Conservation (phyloP, 2,113 vertebrate species). For the Oplegnathus fasciatus region DNA sequence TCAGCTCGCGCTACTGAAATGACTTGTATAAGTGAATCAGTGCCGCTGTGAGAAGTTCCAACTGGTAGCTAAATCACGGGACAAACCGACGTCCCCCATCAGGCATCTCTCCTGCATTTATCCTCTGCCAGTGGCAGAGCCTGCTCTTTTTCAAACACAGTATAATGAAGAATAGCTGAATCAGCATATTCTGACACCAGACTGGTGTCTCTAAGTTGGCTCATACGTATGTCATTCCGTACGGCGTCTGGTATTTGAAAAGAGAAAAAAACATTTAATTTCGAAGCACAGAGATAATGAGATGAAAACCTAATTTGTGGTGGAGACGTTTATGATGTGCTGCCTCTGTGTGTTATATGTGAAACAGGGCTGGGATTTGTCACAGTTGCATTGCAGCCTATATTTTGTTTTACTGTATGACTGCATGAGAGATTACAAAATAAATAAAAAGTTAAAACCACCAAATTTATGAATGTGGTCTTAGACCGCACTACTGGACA, state of each 20-base stretch:
- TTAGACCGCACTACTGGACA: neutral
- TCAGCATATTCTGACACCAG: conserved; percentile 63
- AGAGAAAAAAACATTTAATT: conserved; percentile 18
- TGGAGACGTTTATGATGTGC: conserved; percentile 20
- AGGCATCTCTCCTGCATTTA: conserved; percentile 60
- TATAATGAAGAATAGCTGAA: conserved; percentile 48
- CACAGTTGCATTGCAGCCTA: conserved; percentile 12
- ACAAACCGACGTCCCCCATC: conserved; percentile 55
- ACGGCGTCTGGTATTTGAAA: conserved; percentile 32
- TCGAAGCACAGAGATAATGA: conserved; percentile 48
- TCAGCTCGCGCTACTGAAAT: conserved; percentile 53
- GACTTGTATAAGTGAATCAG: conserved; percentile 68
- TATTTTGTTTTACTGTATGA: neutral
- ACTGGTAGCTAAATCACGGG: conserved; percentile 68
- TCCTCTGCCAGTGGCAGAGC: conserved; percentile 46
- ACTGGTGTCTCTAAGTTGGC: conserved; percentile 55
- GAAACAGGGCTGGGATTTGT: conserved; percentile 19
- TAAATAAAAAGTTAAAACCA: conserved; percentile 28
- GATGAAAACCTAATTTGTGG: conserved; percentile 58
- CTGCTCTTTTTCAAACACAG: conserved; percentile 64
- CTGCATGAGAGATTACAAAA: conserved; percentile 15
- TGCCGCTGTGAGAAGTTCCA: conserved; percentile 45
- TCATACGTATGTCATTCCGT: conserved; percentile 17
- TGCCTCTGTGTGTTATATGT: conserved; percentile 30
- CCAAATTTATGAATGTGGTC: neutral